phyloP scores from a whole-genome alignment of 1,140 invertebrate species.

The Neomicropteryx cornuta region DNA sequence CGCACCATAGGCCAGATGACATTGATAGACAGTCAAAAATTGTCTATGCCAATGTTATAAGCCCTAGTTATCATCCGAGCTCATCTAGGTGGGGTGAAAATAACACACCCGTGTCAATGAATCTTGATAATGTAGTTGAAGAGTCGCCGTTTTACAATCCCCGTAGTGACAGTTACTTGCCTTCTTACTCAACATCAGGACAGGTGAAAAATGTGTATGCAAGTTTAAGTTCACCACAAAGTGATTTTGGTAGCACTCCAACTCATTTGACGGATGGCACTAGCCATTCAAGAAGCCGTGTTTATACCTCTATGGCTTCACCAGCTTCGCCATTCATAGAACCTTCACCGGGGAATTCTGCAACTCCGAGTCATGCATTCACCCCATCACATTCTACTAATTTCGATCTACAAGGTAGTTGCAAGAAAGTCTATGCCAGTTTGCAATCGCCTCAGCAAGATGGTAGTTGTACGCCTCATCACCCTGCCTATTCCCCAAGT shows the following conservation, averaged over 20 bases:
- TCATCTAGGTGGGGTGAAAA: conserved; percentile 34
- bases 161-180: conserved; percentile 35
- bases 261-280: conserved; percentile 12
- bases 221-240: conserved; percentile 29
- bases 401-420: conserved; percentile 8
- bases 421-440: conserved; percentile 13
- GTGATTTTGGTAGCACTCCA: conserved; percentile 23
- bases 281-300: conserved; percentile 12
- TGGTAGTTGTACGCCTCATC: conserved; percentile 13
- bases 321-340: conserved; percentile 17
- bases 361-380: conserved; percentile 13
- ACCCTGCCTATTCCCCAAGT: conserved; percentile 19
- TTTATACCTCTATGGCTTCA: conserved; percentile 19
- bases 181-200: conserved; percentile 29
- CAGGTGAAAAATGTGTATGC: conserved; percentile 35
- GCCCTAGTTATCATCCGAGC: conserved; percentile 41
- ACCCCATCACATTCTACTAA: conserved; percentile 14
- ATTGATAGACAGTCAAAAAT: conserved; percentile 38
- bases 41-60: conserved; percentile 43
- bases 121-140: conserved; percentile 29
- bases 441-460: conserved; percentile 24
- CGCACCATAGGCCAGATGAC: conserved; percentile 29
- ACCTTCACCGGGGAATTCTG: conserved; percentile 14
- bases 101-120: conserved; percentile 34
- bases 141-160: conserved; percentile 41